These are phyloP conservation scores for Myoxocephalus aenaeus DNA, from an alignment of 2,797 vertebrate species.

Conservation along the genomic window DNA sequence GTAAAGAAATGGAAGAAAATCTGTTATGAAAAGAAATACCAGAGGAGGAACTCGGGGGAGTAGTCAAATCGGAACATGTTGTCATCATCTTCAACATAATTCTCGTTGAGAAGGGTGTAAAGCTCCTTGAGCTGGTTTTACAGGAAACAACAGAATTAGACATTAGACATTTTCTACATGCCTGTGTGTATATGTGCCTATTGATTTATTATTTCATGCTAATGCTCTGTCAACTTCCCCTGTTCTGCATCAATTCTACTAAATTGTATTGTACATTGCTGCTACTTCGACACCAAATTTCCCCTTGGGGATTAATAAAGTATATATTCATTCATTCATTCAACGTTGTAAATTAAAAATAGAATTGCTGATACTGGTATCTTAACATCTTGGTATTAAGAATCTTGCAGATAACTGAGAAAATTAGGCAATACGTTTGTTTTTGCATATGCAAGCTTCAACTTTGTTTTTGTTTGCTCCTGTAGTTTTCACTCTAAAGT, in stretches of 20 bases:
- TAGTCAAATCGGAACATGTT: slow-evolving; percentile 99
- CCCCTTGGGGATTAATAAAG: too few species aligned
- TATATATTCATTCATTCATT: too few species aligned
- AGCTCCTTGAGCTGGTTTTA: slow-evolving; percentile 93
- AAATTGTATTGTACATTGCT: too few species aligned
- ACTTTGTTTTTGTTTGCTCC: background rate
- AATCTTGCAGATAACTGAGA: background rate
- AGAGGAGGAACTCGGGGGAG: slow-evolving; percentile 97
- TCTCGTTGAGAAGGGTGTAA: slow-evolving; percentile 97
- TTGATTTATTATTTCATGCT: background rate
- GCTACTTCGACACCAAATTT: too few species aligned
- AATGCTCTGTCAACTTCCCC: background rate
- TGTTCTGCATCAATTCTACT: background rate
- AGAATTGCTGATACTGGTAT: background rate
- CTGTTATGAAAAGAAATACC: slow-evolving; percentile 81
- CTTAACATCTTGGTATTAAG: background rate
- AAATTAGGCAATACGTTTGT: background rate
- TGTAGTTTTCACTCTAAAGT: background rate
- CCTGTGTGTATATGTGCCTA: background rate
- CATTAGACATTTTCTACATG: background rate
- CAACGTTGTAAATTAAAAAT: background rate
- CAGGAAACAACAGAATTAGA: background rate
- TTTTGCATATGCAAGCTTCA: background rate
- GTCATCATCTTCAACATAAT: slow-evolving; percentile 99
- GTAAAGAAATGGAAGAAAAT: slow-evolving; percentile 4